Evolutionary conservation across 2,797 vertebrate species (phyloP).

Genomic region (Streptopelia turtur): DNA sequence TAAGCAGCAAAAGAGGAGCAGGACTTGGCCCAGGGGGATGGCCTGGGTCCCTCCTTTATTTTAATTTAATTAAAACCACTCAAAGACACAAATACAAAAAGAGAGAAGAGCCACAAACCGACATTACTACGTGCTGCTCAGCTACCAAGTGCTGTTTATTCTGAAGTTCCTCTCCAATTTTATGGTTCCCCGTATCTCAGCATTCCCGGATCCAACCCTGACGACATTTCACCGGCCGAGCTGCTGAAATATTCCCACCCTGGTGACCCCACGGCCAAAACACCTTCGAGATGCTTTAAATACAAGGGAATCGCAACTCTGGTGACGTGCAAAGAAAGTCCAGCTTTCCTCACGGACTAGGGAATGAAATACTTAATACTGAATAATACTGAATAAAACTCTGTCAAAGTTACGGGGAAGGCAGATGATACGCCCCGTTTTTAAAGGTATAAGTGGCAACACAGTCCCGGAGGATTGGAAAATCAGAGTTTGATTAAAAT

Average conservation of each 20-base stretch:
- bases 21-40: background rate
- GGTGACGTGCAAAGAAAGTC: background rate
- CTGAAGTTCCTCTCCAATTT: background rate
- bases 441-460: background rate
- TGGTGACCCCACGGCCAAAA: background rate
- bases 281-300: background rate
- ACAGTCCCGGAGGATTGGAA: background rate
- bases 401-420: background rate
- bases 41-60: background rate
- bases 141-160: background rate
- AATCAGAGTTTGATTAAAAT: background rate
- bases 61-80: background rate
- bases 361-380: background rate
- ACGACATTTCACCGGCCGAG: background rate
- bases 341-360: background rate
- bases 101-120: background rate
- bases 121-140: background rate
- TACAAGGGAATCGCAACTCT: background rate
- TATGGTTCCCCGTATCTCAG: background rate
- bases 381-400: background rate
- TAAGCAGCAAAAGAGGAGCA: background rate
- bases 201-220: background rate
- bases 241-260: background rate
- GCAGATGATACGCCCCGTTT: background rate
- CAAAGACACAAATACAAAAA: background rate